Evolutionary conservation across 2,888 invertebrate species (phyloP), one percentile per base, ranked within the genome.

Genomic region (Amaurobius ferox): DNA sequence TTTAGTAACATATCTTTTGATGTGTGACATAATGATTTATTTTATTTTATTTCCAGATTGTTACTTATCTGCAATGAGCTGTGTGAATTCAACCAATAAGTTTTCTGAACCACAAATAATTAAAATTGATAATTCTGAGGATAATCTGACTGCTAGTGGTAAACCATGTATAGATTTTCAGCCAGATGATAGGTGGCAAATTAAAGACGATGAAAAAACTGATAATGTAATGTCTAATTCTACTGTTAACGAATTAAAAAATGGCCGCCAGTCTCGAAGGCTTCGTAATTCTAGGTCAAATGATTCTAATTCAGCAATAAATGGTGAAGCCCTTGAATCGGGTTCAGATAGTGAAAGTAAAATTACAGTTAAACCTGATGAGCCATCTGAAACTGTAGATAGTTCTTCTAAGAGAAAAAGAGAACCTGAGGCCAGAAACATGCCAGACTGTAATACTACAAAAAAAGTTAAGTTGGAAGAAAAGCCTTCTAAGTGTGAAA

Each of bases 131-230:
- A 40, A 13, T 13, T 32, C 39, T 5, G 64, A 66, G 16, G 66
- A 64, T 30, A 30, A 30, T 48, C 32, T 62, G 16, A 11, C 28
- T 16, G 64, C 35, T 11, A 68, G 32, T 40, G 78, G 78, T n/a
- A 77, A 80, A 40, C 88, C 88, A 11, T 88, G 86, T 23, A 88
- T 88, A 19, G 88, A 88, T 71, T 88, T 88, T 67, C 85, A 88
- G 44, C 88, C 88, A 19, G 88, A 79, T 77, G 88, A 88, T n/a
- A 79, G 88, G 28, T 88, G 88, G 88, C 88, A 88, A 28, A 79
- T 88, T 3, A 79, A 88, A 67, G 88, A 88, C n/a, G 87, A 83
- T 11, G 68, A 29, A 11, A 19, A 19, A n/a, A 6, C 23, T n/a
- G n/a, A 70, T 35, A 78, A 80, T 32, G 67, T 55, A 55, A 67